phyloP scores from a whole-genome alignment of 2,113 vertebrate species.

The Aphyosemion australe region DNA sequence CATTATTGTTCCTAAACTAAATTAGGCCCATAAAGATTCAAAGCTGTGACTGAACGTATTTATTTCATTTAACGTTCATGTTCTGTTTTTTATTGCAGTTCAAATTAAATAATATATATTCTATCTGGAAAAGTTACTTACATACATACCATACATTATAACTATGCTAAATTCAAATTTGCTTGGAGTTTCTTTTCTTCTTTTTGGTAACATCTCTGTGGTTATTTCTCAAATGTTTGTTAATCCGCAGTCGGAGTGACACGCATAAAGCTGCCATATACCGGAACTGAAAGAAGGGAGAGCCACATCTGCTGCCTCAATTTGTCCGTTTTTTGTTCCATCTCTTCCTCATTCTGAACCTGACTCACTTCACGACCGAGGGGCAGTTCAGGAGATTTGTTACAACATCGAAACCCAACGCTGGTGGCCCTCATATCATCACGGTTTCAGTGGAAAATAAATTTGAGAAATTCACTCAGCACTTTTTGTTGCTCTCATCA shows the following conservation, averaged over 20 bases:
- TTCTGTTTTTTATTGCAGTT: neutral
- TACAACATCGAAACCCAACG: conserved; percentile 71
- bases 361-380: conserved; percentile 61
- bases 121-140: too few species aligned
- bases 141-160: too few species aligned
- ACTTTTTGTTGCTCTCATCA: conserved; percentile 33
- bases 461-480: conserved; percentile 51
- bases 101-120: neutral
- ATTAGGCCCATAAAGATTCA: too few species aligned
- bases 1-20: neutral
- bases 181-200: neutral
- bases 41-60: too few species aligned
- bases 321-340: conserved; percentile 39
- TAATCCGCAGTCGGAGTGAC: conserved; percentile 33
- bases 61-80: too few species aligned
- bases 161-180: neutral
- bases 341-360: conserved; percentile 71
- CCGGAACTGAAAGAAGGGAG: conserved; percentile 54
- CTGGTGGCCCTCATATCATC: conserved; percentile 37
- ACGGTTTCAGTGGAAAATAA: conserved; percentile 64
- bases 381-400: conserved; percentile 52
- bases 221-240: conserved; percentile 17
- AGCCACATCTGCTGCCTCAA: conserved; percentile 15
- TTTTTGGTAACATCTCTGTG: neutral
- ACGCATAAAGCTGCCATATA: conserved; percentile 28